Base-by-base conservation (phyloP, 1,140 invertebrate species). In the Drosophila busckii region DNA sequence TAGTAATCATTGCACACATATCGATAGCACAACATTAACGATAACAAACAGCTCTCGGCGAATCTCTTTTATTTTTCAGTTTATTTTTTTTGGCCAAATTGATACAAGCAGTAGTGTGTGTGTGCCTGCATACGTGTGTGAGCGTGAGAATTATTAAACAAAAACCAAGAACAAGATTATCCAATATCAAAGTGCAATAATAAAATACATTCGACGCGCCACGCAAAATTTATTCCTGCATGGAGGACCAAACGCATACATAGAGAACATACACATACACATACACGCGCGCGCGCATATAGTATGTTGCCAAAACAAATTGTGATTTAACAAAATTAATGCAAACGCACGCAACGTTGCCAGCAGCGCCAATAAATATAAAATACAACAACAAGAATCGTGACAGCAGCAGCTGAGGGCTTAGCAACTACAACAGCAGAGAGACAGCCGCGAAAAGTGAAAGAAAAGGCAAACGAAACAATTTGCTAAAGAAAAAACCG, bases 71-170 rank as follows among this genome's bases (percentile, higher is more conserved):
- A 61, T 62, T 62, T 55, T 63, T 61, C 58, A 55, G 55, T 55
- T 55, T 61, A 48, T 55, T 55, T 61, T 61, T 61, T 58, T 63
- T 50, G 23, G 60, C 60, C 60, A 63, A 63, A 50, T 63, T 50
- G 32, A 63, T 55, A 41, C 28, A 55, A 26, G 13, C 9, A 23
- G 29, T 49, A 28, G 28, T 37, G 13, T 40, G 34, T 38, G 38
- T 45, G 17, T 34, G 25, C 34, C 10, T 34, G n/a, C 37, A 25
- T 19, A 12, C 9, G 44, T 32, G 42, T 63, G 19, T 42, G 29
- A 22, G 41, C 22, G 52, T 38, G 23, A 19, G 23, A 63, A 31
- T 50, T 44, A 46, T 59, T 59, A 64, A 59, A 59, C 60, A 64
- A 64, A 62, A 56, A 42, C 15, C 53, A 49, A 42, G 9, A 46